Evolutionary conservation across 2,888 invertebrate genomes (phyloP).

Genomic region (Bedellia somnulentella): DNA sequence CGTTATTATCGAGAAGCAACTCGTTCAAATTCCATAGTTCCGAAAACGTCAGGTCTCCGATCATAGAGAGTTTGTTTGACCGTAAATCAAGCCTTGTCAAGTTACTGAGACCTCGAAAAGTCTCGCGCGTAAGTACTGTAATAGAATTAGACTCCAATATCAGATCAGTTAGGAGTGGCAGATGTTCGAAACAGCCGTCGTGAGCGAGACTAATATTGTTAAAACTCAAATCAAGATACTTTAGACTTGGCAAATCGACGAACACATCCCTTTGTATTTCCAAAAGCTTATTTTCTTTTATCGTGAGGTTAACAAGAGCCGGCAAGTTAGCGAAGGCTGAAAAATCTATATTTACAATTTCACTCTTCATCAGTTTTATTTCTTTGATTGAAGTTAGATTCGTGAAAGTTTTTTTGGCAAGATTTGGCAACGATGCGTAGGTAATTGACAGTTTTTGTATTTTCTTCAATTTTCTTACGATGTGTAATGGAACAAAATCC

Average conservation of each 20-base stretch:
- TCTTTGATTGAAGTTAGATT: constrained; percentile 72
- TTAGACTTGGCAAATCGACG: constrained; percentile 70
- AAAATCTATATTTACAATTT: constrained; percentile 69
- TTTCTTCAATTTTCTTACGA: constrained; percentile 66
- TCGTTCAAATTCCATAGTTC: constrained; percentile 76
- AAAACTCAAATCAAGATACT: constrained; percentile 78
- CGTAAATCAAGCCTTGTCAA: constrained; percentile 75
- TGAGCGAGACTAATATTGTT: constrained; percentile 85
- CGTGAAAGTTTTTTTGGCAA: constrained; percentile 73
- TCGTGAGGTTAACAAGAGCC: constrained; percentile 68
- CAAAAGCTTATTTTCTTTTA: constrained; percentile 76
- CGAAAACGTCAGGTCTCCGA: constrained; percentile 78
- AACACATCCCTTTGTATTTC: constrained; percentile 78
- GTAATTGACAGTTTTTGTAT: constrained; percentile 70
- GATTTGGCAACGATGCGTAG: constrained; percentile 70
- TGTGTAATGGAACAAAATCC: constrained; percentile 69
- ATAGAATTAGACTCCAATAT: constrained; percentile 79
- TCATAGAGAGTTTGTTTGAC: constrained; percentile 73
- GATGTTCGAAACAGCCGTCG: constrained; percentile 78
- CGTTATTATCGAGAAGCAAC: constrained; percentile 70
- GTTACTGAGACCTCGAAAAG: constrained; percentile 74
- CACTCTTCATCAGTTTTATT: constrained; percentile 71
- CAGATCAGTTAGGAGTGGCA: constrained; percentile 73
- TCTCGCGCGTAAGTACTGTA: constrained; percentile 72
- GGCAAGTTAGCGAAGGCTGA: constrained; percentile 75